A percentile compares a stretch with the other conserved stretches of the same genome.
Conservation (phyloP, 2,797 vertebrate species). For the Sebastes nivosus region DNA sequence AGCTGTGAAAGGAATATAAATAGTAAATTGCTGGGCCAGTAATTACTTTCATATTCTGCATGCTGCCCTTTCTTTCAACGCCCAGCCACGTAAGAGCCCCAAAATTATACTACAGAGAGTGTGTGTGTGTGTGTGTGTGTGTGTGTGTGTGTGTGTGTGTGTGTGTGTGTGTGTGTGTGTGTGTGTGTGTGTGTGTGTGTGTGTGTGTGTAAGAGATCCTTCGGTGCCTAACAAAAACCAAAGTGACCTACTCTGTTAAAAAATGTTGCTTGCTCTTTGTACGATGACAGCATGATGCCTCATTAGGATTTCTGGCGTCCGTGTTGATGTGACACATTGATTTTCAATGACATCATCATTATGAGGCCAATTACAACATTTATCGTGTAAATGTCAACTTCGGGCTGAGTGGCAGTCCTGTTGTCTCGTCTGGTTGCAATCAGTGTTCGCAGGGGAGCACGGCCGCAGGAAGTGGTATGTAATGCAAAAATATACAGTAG, state of each 20-base stretch:
- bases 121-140: neutral
- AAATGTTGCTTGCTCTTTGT: constrained; percentile 58
- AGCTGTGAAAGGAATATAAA: constrained; percentile 66
- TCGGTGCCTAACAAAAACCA: constrained; percentile 17
- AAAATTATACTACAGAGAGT: constrained; percentile 9
- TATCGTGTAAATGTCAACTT: constrained; percentile 27
- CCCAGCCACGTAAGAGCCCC: constrained; percentile 37
- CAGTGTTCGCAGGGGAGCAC: constrained; percentile 15
- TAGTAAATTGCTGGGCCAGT: constrained; percentile 56
- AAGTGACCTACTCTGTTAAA: constrained; percentile 66
- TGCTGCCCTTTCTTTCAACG: constrained; percentile 45
- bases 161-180: neutral
- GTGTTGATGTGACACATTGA: constrained; percentile 55
- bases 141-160: neutral
- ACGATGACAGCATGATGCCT: constrained; percentile 60
- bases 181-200: neutral
- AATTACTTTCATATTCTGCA: constrained; percentile 73
- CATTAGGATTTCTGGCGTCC: constrained; percentile 54
- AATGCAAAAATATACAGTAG: constrained; percentile 29
- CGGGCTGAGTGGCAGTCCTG: constrained; percentile 22
- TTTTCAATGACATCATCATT: constrained; percentile 54
- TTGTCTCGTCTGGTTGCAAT: constrained; percentile 49
- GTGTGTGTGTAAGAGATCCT: neutral
- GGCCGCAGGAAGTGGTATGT: constrained; percentile 17
- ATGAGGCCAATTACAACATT: constrained; percentile 35